These are phyloP conservation scores for Troides oblongomaculatus DNA, from an alignment of 2,888 invertebrate genomes.

Conservation along the genomic window DNA sequence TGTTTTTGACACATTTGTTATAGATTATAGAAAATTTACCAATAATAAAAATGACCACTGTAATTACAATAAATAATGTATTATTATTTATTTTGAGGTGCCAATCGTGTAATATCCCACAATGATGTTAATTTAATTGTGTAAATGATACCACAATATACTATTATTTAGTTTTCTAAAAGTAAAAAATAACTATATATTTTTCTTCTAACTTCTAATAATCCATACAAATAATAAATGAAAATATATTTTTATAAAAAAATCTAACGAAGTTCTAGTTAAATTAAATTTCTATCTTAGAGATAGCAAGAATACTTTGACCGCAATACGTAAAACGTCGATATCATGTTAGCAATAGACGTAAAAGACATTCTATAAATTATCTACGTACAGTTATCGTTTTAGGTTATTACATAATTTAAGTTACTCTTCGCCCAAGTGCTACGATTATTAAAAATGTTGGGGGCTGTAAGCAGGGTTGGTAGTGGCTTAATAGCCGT, in stretches of 20 bases:
- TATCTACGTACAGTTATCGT: conserved; percentile 23
- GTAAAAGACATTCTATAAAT: conserved; percentile 10
- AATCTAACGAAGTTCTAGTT: neutral
- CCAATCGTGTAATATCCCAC: too few relatives aligned
- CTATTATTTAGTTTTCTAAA: too few relatives aligned
- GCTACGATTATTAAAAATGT: conserved; percentile 71
- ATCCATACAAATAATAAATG: neutral
- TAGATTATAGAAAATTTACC: neutral
- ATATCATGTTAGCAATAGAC: conserved; percentile 6
- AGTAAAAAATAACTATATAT: too few relatives aligned
- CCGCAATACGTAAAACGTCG: conserved; percentile 5
- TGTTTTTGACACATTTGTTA: neutral
- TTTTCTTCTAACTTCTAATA: too few relatives aligned
- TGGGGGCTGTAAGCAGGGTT: conserved; percentile 81
- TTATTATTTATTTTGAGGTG: too few relatives aligned
- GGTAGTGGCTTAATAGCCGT: conserved; percentile 81
- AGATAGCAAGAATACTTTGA: neutral
- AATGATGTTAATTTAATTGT: too few relatives aligned
- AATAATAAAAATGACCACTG: neutral
- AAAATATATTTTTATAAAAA: neutral
- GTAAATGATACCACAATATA: too few relatives aligned
- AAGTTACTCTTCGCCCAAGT: conserved; percentile 48
- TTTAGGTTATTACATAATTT: conserved; percentile 70
- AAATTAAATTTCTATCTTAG: neutral
- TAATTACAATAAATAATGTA: neutral